Evolutionary conservation across 2,113 vertebrate genomes (phyloP).

Genomic region (Mus spicilegus): DNA sequence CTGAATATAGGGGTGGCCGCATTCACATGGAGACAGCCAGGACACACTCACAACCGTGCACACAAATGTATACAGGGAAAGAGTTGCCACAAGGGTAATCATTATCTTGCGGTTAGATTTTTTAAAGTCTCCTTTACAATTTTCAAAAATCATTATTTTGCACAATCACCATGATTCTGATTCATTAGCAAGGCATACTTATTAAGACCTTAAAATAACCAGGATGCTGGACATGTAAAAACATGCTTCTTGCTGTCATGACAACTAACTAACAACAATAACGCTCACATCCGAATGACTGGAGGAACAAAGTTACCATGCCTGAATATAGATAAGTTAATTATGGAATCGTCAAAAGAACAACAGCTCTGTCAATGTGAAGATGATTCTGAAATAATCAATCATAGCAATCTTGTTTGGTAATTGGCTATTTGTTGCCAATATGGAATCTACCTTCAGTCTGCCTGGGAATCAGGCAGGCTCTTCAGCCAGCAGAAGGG

Average conservation of each 20-base stretch:
- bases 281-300: slow-evolving; percentile 64
- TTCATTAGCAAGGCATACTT: slow-evolving; percentile 79
- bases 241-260: slow-evolving; percentile 79
- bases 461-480: slow-evolving; percentile 68
- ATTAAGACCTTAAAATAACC: slow-evolving; percentile 80
- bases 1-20: not conserved
- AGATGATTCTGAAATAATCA: slow-evolving; percentile 80
- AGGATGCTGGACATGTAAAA: slow-evolving; percentile 72
- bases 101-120: slow-evolving; percentile 59
- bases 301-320: slow-evolving; percentile 79
- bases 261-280: slow-evolving; percentile 80
- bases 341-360: slow-evolving; percentile 82
- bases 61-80: fast-evolving
- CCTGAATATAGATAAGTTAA: slow-evolving; percentile 81
- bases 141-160: slow-evolving; percentile 70
- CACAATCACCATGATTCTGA: slow-evolving; percentile 69
- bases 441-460: slow-evolving; percentile 69
- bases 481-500: slow-evolving; percentile 70
- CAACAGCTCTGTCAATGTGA: slow-evolving; percentile 74
- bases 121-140: slow-evolving; percentile 56
- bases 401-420: slow-evolving; percentile 74
- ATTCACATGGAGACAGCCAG: not conserved
- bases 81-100: slow-evolving; percentile 38
- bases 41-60: not conserved
- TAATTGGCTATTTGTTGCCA: slow-evolving; percentile 83